Evolutionary conservation across 2,888 invertebrate species (phyloP), one percentile per base, ranked within the genome.

Genomic region (Ischnura elegans): DNA sequence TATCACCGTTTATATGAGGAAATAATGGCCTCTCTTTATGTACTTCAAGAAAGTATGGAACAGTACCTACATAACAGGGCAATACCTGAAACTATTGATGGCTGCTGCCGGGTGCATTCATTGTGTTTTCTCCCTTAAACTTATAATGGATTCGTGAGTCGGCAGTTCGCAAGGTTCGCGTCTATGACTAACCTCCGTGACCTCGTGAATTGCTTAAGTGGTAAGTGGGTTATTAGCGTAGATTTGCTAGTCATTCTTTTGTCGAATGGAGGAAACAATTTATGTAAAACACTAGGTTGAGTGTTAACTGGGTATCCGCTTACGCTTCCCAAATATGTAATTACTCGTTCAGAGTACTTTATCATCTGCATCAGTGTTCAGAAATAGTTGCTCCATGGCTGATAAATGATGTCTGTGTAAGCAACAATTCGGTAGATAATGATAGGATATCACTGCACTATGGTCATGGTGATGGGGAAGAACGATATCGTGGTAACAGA

Each of bases 161-260:
- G 76, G 16, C 10, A 36, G 29, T 76, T 76, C 16, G 36, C 76
- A 36, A 36, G 10, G 76, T 36, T 36, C 10, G 76, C n/a, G 29
- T 76, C 36, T 16, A 29, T 36, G 10, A 5, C 76, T 76, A 61
- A 36, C 76, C 36, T 36, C 36, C 5, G 0, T 36, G 76, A 76
- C 76, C 76, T 76, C 76, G 36, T 36, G 21, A 0, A 36, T 76
- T 10, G 13, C 76, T 36, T 76, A 76, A 76, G 36, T 36, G 76
- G 76, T 29, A 76, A 36, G 36, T 36, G 76, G 16, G 16, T 76
- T 36, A 76, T 76, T 13, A 36, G 76, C 76, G 36, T 16, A 36
- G 29, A 36, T 76, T 76, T 76, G 29, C 76, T 16, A 76, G 76
- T 36, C 76, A 76, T 76, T 76, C 76, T 76, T 36, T 76, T 76